Evolutionary conservation across 2,113 vertebrate species (phyloP).

Genomic region (Casuarius casuarius): DNA sequence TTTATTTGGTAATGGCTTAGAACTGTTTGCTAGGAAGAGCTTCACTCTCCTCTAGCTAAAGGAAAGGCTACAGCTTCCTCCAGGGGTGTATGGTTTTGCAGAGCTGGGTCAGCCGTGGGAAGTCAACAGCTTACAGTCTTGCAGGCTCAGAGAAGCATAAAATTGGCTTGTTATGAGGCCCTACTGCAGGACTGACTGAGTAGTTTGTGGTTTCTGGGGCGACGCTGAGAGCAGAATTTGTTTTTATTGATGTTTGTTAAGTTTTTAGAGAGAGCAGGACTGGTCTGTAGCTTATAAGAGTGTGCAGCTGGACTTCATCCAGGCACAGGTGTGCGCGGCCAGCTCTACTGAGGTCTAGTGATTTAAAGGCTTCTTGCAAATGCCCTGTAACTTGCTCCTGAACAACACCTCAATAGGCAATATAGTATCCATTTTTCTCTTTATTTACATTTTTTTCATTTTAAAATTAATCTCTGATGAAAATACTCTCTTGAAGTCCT

Average conservation of each 20-base stretch:
- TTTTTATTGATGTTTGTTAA: neutral
- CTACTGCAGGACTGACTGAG: neutral
- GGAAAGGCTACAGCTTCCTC: neutral
- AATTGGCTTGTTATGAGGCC: neutral
- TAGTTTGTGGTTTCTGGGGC: neutral
- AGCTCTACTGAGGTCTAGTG: neutral
- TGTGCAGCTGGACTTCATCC: accelerated
- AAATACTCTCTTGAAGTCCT: neutral
- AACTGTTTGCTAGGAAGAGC: accelerated
- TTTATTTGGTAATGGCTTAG: neutral
- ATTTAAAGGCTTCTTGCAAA: neutral
- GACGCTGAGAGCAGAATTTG: neutral
- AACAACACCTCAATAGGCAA: neutral
- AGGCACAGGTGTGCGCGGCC: neutral
- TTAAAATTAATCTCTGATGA: neutral
- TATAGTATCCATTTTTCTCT: neutral
- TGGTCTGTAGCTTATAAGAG: neutral
- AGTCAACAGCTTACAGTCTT: neutral
- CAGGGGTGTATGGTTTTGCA: neutral
- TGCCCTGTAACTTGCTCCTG: neutral
- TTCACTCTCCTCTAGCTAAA: neutral
- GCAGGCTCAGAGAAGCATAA: neutral
- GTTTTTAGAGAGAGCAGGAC: neutral
- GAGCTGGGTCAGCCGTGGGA: neutral
- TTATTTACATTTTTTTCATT: neutral